phyloP scores from a whole-genome alignment of 2,888 invertebrate genomes.

The Arrhopalites spinosus region DNA sequence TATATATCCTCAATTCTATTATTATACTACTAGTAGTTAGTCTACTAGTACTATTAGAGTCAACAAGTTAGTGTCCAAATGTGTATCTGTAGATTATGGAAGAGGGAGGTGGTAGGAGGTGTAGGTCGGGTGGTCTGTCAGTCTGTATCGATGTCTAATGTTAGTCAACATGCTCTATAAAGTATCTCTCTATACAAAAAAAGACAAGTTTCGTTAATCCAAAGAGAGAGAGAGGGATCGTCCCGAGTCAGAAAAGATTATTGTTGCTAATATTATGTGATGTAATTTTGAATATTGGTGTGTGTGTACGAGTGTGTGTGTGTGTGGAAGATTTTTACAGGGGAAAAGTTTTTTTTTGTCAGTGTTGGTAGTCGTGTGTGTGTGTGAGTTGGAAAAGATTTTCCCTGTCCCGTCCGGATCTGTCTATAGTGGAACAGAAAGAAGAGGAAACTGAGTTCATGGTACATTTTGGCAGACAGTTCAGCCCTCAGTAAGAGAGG shows the following conservation, averaged over 20 bases:
- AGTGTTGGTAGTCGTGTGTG: not conserved
- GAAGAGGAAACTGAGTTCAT: slow-evolving; percentile 45
- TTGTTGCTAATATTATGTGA: slow-evolving; percentile 1
- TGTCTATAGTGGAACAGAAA: slow-evolving; percentile 36
- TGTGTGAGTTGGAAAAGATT: slow-evolving; percentile 12
- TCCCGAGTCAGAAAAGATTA: not conserved
- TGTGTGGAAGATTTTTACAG: not conserved
- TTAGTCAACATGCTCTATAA: not conserved
- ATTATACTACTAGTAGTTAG: not conserved
- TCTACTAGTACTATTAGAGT: not conserved
- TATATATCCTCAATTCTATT: not conserved
- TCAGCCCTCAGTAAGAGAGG: slow-evolving; percentile 2
- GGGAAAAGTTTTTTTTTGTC: slow-evolving; percentile 9
- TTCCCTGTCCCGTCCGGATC: slow-evolving; percentile 25
- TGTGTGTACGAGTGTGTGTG: not conserved
- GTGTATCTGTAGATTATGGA: not conserved
- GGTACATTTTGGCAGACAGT: slow-evolving; percentile 40
- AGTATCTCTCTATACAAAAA: not conserved
- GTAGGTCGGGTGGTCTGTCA: too few relatives aligned
- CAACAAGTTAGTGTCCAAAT: not conserved
- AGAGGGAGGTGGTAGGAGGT: not conserved
- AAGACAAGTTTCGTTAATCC: not conserved
- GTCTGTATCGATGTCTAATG: too few relatives aligned
- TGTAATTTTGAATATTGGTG: slow-evolving; percentile 25
- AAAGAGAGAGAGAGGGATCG: not conserved